Conservation (phyloP, 2,113 vertebrate genomes). For the Gymnarchus niloticus region DNA sequence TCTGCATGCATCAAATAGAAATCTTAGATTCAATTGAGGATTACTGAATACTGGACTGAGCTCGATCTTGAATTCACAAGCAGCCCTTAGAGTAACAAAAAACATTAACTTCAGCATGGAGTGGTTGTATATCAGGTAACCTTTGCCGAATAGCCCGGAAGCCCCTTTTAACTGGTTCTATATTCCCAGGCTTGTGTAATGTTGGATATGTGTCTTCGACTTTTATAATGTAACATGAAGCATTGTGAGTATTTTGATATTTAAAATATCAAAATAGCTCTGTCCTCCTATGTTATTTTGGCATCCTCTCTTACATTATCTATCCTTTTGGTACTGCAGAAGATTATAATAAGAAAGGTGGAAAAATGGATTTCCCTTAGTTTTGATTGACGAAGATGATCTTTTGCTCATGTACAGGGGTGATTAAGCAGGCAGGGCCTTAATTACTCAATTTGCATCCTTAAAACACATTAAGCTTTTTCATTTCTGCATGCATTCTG, state of each 20-base stretch:
- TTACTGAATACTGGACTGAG: constrained; percentile 2
- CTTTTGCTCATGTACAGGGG: not conserved
- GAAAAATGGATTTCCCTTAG: constrained; percentile 24
- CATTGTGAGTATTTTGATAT: constrained; percentile 8
- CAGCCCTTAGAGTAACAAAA: not conserved
- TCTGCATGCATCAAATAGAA: not conserved
- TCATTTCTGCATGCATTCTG: not conserved
- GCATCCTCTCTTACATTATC: not conserved
- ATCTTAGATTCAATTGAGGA: not conserved
- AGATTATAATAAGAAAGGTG: constrained; percentile 8
- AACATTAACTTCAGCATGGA: not conserved
- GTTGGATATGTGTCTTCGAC: not conserved
- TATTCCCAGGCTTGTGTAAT: not conserved
- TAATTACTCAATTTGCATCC: constrained; percentile 18
- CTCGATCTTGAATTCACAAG: not conserved
- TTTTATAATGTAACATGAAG: not conserved
- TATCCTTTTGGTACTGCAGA: constrained; percentile 34
- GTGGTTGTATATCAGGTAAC: not conserved
- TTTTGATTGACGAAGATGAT: constrained; percentile 30
- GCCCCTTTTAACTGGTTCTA: not conserved
- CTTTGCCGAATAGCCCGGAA: not conserved
- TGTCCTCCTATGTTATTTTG: not conserved
- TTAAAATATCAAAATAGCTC: not conserved
- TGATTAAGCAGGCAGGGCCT: not conserved
- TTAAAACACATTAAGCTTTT: not conserved